A percentile compares a stretch with the other conserved stretches of the same genome.
Conservation (phyloP, 2,888 invertebrate species). For the Pelosia muscerda region DNA sequence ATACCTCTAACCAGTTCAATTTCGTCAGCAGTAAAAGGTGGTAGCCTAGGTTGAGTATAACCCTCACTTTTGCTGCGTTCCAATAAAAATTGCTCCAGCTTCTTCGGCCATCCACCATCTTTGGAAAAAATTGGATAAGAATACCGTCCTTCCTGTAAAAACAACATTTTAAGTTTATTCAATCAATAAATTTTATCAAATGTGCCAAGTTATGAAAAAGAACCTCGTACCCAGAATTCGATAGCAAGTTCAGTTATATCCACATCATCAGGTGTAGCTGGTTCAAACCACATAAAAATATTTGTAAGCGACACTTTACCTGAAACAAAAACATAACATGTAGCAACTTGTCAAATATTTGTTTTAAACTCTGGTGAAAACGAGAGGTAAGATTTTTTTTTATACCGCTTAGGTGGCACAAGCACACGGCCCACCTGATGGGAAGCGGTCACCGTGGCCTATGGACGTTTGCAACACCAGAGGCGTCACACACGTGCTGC, state of each 20-base stretch:
- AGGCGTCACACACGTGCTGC: too few relatives aligned
- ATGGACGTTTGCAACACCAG: too few relatives aligned
- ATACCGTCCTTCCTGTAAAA: slow-evolving; percentile 54
- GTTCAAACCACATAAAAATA: slow-evolving; percentile 30
- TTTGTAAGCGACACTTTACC: slow-evolving; percentile 23
- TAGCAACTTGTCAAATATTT: too few relatives aligned
- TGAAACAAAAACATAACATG: background rate
- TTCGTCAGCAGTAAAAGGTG: slow-evolving; percentile 62
- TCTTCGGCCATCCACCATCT: slow-evolving; percentile 66
- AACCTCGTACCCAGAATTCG: slow-evolving; percentile 27
- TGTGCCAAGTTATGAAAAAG: background rate
- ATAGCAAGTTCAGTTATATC: slow-evolving; percentile 24
- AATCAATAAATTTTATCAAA: too few relatives aligned
- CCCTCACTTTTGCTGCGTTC: slow-evolving; percentile 57
- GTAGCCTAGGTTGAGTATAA: slow-evolving; percentile 53
- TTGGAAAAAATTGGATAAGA: slow-evolving; percentile 64
- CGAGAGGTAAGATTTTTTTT: too few relatives aligned
- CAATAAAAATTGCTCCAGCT: slow-evolving; percentile 54
- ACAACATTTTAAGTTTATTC: background rate
- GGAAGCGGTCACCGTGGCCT: too few relatives aligned
- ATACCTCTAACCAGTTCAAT: slow-evolving; percentile 65
- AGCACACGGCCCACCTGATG: too few relatives aligned
- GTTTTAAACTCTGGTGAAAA: too few relatives aligned
- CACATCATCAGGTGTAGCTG: slow-evolving; percentile 16
- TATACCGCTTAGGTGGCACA: too few relatives aligned